Conservation (phyloP, 2,113 vertebrate species). For the Cynocephalus volans region DNA sequence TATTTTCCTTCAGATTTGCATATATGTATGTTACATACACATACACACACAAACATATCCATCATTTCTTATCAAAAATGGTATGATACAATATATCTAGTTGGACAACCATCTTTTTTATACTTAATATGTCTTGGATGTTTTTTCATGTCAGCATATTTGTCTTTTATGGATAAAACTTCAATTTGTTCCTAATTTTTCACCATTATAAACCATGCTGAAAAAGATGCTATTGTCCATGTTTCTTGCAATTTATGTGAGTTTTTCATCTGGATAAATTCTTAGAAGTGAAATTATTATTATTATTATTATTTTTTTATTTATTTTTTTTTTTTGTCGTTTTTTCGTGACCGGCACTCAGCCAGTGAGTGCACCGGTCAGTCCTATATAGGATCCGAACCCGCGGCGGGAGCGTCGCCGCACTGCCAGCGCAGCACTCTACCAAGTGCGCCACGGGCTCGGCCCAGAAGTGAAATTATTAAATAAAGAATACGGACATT, state of each 20-base stretch:
- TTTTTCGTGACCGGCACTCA: no score
- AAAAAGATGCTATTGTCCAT: background rate
- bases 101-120: background rate
- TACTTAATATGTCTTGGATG: background rate
- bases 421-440: no score
- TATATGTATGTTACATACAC: background rate
- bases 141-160: background rate
- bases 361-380: no score
- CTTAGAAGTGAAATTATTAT: background rate
- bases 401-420: no score
- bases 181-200: background rate
- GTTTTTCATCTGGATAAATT: background rate
- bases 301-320: no score
- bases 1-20: background rate
- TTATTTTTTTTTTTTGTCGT: no score
- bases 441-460: no score
- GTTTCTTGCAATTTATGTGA: background rate
- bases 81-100: background rate
- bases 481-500: background rate
- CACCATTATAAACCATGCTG: background rate
- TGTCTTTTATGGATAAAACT: background rate
- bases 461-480: background rate
- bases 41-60: background rate
- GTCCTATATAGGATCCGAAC: no score
- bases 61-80: background rate